These are phyloP conservation scores for Villa cingulata DNA, from an alignment of 2,888 invertebrate species.

Conservation along the genomic window DNA sequence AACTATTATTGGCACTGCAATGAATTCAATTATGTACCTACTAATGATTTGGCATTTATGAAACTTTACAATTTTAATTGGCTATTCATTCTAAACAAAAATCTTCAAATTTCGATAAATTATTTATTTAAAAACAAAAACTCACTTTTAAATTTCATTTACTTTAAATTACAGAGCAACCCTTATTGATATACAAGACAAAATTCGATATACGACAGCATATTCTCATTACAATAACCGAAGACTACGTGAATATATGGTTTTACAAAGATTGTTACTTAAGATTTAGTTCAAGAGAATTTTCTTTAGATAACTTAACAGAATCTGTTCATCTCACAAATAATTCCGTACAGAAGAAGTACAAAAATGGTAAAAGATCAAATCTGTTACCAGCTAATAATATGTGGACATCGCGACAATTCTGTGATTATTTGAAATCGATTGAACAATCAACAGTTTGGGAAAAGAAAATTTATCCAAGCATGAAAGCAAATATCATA, in stretches of 20 bases:
- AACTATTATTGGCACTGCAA: too few relatives aligned
- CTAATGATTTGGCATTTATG: too few relatives aligned
- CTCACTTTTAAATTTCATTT: conserved; percentile 22
- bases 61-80: too few relatives aligned
- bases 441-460: conserved; percentile 41
- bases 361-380: conserved; percentile 40
- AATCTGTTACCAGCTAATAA: conserved; percentile 55
- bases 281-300: conserved; percentile 74
- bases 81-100: too few relatives aligned
- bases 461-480: conserved; percentile 64
- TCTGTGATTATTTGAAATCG: conserved; percentile 46
- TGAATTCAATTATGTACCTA: too few relatives aligned
- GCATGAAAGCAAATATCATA: conserved; percentile 69
- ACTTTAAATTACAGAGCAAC: conserved; percentile 48
- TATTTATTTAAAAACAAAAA: too few relatives aligned
- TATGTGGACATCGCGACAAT: conserved; percentile 72
- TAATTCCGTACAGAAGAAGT: conserved; percentile 72
- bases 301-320: conserved; percentile 60
- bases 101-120: too few relatives aligned
- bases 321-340: conserved; percentile 81
- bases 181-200: conserved; percentile 65
- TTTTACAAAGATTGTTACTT: conserved; percentile 75
- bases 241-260: conserved; percentile 64
- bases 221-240: conserved; percentile 58
- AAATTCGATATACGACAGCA: conserved; percentile 89